Base-by-base conservation (phyloP, 2,113 vertebrate genomes). In the Percopsis transmontana region DNA sequence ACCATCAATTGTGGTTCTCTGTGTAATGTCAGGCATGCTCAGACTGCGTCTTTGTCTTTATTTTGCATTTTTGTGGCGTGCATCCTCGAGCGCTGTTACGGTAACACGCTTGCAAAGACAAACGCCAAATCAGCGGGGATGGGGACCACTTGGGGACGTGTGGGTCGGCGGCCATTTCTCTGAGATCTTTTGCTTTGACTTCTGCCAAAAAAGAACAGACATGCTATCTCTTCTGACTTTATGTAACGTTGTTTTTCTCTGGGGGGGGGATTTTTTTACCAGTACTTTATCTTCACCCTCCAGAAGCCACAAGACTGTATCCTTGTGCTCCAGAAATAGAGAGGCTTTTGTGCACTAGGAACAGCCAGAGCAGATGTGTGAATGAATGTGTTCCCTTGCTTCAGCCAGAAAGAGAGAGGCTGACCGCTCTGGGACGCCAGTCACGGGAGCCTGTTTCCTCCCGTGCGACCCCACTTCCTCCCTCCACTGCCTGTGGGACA, bases 261-360 rank as follows among this genome's bases (percentile, higher is more conserved):
- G 42, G 15, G 42, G 39, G 55, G 38, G 68, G 67, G 66, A 66
- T 77, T 74, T 48, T 44, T 53, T 73, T 42, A 63, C 52, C 41
- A 18, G 4, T 2, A 23, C 24, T 66, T 83, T 70, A 72, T 76
- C 63, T 58, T 51, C 73, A 58, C 27, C 58, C 12, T 56, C 70
- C 50, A 57, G 33, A 74, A 55, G 15, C 70, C 40, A 62, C 71
- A 66, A 81, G 73, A 78, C 78, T 70, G 56, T 58, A 64, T 65
- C 58, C 64, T 62, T 80, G 67, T 79, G 69, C 20, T 2, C 56
- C 57, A 44, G 54, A 79, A 78, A 87, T 79, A 89, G 72, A 86
- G 82, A 64, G 24, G 81, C 80, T 82, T n/a, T 82, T 89, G 86
- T 89, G 62, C 48, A 6, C 9, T 3, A 77, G 64, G 68, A 68